Percentiles rank a stretch among this genome's conserved stretches.
These are phyloP conservation scores for Paracanthobrama guichenoti DNA, from an alignment of 2,113 vertebrate genomes.

Conservation along the genomic window DNA sequence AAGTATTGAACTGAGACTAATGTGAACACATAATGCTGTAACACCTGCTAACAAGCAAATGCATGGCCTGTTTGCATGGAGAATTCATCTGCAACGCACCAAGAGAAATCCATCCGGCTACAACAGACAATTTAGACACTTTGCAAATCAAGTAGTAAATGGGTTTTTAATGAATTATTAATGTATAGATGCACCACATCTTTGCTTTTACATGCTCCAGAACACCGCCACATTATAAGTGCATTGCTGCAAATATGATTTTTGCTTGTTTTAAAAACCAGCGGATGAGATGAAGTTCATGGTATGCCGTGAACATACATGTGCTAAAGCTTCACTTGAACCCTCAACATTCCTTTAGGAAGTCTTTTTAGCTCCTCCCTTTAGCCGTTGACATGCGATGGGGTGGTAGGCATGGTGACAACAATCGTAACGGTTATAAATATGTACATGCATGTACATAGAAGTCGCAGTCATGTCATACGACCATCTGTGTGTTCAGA, in stretches of 20 bases:
- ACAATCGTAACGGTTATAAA: background rate
- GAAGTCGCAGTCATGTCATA: background rate
- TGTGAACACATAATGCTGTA: background rate
- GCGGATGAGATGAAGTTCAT: background rate
- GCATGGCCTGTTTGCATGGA: too few relatives aligned
- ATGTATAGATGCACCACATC: background rate
- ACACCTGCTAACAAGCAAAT: background rate
- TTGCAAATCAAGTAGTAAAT: background rate
- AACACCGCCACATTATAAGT: background rate
- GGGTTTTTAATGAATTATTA: background rate
- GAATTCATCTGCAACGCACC: background rate
- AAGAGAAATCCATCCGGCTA: background rate
- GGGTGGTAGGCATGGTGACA: background rate
- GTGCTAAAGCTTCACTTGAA: background rate
- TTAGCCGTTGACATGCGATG: background rate
- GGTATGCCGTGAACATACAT: background rate
- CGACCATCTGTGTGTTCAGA: constrained; percentile 4
- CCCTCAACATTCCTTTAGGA: background rate
- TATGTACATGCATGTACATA: background rate
- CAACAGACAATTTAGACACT: background rate
- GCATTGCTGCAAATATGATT: background rate
- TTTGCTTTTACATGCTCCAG: background rate
- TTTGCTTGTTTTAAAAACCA: background rate
- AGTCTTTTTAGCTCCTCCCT: background rate
- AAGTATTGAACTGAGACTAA: background rate